Conservation (phyloP, 2,888 invertebrate species). For the Archaeoteleia sp. region DNA sequence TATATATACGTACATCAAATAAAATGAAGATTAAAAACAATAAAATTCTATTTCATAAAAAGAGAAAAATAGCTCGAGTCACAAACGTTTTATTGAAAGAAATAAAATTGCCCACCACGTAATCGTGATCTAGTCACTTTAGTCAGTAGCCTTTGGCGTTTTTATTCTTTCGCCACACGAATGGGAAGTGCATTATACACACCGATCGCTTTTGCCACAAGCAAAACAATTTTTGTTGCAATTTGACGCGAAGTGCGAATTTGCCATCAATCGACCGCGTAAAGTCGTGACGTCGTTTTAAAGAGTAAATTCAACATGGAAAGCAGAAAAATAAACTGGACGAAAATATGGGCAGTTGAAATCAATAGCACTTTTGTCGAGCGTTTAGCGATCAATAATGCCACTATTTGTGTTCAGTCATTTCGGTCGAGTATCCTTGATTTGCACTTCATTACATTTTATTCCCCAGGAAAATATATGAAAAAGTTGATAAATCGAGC, state of each 20-base stretch:
- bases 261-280: slow-evolving; percentile 12
- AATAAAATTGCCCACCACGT: slow-evolving; percentile 24
- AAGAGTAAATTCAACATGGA: slow-evolving; percentile 32
- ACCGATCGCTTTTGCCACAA: slow-evolving; percentile 34
- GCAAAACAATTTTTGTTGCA: slow-evolving; percentile 58
- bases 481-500: slow-evolving; percentile 9
- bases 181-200: slow-evolving; percentile 15
- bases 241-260: slow-evolving; percentile 29
- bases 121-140: slow-evolving; percentile 62
- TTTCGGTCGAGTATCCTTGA: slow-evolving; percentile 14
- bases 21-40: too few relatives aligned
- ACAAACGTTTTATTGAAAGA: neutral
- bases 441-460: slow-evolving; percentile 33
- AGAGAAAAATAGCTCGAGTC: neutral
- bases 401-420: slow-evolving; percentile 18
- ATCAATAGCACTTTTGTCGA: slow-evolving; percentile 24
- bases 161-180: slow-evolving; percentile 29
- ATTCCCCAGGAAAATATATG: slow-evolving; percentile 19
- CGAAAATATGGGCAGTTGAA: slow-evolving; percentile 27
- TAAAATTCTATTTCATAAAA: neutral
- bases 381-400: slow-evolving; percentile 25
- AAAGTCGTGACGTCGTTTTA: slow-evolving; percentile 22
- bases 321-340: slow-evolving; percentile 24
- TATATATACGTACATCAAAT: too few relatives aligned
- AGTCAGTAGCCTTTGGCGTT: slow-evolving; percentile 58